Evolutionary conservation across 2,888 invertebrate species (phyloP).

Genomic region (Limnephilus rhombicus): DNA sequence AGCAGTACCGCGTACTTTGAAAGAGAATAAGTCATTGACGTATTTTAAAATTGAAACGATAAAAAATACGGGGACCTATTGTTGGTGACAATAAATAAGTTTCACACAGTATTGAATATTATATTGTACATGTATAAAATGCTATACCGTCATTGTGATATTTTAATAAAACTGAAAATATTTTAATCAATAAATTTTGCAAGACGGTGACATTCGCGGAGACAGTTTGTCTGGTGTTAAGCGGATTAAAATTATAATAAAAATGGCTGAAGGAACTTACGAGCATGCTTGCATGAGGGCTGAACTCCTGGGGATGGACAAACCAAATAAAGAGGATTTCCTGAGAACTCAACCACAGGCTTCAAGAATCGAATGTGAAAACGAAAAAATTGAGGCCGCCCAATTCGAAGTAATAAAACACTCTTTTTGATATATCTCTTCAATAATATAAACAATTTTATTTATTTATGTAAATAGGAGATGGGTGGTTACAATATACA

Average conservation of each 20-base stretch:
- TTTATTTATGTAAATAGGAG: neutral
- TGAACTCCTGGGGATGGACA: constrained; percentile 85
- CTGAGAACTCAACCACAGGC: constrained; percentile 76
- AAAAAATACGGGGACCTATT: neutral
- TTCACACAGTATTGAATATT: neutral
- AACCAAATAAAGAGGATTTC: constrained; percentile 83
- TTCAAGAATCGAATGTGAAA: constrained; percentile 67
- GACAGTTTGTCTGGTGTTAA: constrained; percentile 21
- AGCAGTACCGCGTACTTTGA: neutral
- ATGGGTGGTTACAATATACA: neutral
- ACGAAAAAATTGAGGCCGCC: constrained; percentile 77
- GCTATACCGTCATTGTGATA: neutral
- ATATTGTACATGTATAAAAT: neutral
- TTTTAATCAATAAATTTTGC: constrained; percentile 42
- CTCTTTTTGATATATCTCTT: neutral
- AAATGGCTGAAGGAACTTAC: constrained; percentile 82
- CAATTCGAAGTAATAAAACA: constrained; percentile 69
- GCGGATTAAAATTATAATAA: neutral
- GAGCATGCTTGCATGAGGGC: constrained; percentile 88
- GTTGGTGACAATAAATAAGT: neutral
- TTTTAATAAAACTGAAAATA: neutral
- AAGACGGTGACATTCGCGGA: constrained; percentile 15
- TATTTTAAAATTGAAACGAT: neutral
- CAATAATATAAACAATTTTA: neutral
- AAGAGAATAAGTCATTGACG: neutral